Percentiles rank a stretch among this genome's conserved stretches.
These are phyloP conservation scores for Zygothrica quintamaculata DNA, from an alignment of 2,888 invertebrate species.

Conservation along the genomic window DNA sequence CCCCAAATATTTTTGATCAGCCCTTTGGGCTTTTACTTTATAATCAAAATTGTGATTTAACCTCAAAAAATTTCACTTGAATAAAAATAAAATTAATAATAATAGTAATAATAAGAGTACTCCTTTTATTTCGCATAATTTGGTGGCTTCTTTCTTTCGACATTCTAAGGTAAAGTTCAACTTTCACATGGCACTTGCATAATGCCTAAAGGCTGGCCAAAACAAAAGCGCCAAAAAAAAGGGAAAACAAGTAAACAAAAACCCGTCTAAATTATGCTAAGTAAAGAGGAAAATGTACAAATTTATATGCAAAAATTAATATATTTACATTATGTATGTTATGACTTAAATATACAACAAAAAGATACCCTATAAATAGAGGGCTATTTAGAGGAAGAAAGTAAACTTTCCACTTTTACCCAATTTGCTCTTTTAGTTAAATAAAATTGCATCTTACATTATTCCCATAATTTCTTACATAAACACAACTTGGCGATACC, in stretches of 20 bases:
- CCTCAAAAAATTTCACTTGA: conserved; percentile 38
- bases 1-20: conserved; percentile 12
- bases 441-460: too few species aligned
- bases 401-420: too few species aligned
- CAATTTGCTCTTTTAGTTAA: too few species aligned
- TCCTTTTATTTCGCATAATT: not conserved
- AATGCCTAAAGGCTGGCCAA: conserved; percentile 46
- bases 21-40: conserved; percentile 35
- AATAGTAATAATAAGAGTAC: not conserved
- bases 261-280: conserved; percentile 34
- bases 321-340: too few species aligned
- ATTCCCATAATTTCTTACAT: too few species aligned
- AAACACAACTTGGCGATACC: too few species aligned
- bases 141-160: conserved; percentile 5
- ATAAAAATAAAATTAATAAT: not conserved
- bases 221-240: too few species aligned
- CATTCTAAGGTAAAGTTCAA: conserved; percentile 58
- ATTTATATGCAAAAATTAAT: conserved; percentile 13
- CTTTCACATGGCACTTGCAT: conserved; percentile 45
- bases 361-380: too few species aligned
- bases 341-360: too few species aligned
- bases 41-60: conserved; percentile 21
- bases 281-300: conserved; percentile 21
- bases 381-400: too few species aligned
- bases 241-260: conserved; percentile 16